A percentile compares a stretch with the other conserved stretches of the same genome.
These are phyloP conservation scores for Aplysia californica DNA, from an alignment of 1,140 invertebrate genomes.

Conservation along the genomic window DNA sequence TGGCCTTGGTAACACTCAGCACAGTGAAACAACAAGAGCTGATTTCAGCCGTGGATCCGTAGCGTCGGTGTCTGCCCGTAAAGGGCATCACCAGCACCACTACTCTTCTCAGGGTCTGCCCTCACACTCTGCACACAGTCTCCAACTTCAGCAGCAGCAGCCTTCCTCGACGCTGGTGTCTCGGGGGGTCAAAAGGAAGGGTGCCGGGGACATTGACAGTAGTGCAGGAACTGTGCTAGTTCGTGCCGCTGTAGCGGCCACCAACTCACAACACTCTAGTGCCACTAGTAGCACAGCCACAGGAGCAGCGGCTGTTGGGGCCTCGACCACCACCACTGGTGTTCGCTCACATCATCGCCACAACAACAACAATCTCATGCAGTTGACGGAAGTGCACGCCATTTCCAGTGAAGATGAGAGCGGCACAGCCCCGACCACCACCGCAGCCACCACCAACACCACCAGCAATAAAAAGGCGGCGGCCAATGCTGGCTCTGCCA, in stretches of 20 bases:
- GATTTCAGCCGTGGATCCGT: slow-evolving; percentile 9
- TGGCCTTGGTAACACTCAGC: slow-evolving; percentile 10
- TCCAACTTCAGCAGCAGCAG: background rate
- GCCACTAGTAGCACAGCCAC: background rate
- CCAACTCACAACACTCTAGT: slow-evolving; percentile 1
- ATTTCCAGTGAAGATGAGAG: slow-evolving; percentile 64
- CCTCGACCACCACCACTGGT: slow-evolving; percentile 46
- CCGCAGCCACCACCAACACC: slow-evolving; percentile 80
- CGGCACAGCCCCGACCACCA: slow-evolving; percentile 71
- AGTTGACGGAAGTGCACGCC: slow-evolving; percentile 57
- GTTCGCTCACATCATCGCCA: slow-evolving; percentile 76
- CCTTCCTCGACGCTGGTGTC: background rate
- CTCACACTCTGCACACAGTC: background rate
- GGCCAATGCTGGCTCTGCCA: slow-evolving; percentile 71
- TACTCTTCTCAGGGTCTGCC: background rate
- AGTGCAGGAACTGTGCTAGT: slow-evolving; percentile 12
- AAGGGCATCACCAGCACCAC: slow-evolving; percentile 5
- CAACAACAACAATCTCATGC: slow-evolving; percentile 73
- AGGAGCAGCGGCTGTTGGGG: slow-evolving; percentile 40
- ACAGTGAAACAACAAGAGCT: slow-evolving; percentile 5
- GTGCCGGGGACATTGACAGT: background rate
- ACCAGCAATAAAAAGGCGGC: slow-evolving; percentile 76
- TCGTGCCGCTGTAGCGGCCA: background rate
- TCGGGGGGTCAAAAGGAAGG: background rate
- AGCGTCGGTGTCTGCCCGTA: slow-evolving; percentile 7